Percentiles rank a stretch among this genome's conserved stretches.
Evolutionary conservation across 2,113 vertebrate genomes (phyloP).

Genomic region (Eonycteris spelaea): DNA sequence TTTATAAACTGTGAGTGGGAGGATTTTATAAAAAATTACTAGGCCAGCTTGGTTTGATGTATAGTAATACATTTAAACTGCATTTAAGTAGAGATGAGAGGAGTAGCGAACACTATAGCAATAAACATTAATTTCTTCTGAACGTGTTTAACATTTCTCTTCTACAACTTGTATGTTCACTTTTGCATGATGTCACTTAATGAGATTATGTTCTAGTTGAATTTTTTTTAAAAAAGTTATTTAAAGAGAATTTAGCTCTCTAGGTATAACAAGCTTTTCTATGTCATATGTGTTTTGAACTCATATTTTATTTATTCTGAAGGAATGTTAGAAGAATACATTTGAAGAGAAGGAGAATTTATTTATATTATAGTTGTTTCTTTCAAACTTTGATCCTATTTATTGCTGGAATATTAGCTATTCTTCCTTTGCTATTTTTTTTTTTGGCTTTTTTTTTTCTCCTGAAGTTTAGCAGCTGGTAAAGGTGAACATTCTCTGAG

Average conservation of each 20-base stretch:
- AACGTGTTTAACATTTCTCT: constrained; percentile 75
- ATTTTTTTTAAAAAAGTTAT: constrained; percentile 63
- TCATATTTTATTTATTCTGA: constrained; percentile 45
- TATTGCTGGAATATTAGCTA: constrained; percentile 57
- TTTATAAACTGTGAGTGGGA: constrained; percentile 52
- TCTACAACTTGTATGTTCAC: constrained; percentile 72
- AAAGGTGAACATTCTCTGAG: background rate
- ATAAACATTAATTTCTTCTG: constrained; percentile 81
- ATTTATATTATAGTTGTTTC: constrained; percentile 41
- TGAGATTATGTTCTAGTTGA: constrained; percentile 78
- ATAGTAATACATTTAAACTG: constrained; percentile 83
- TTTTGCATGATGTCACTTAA: constrained; percentile 75
- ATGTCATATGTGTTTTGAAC: constrained; percentile 30
- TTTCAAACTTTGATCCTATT: constrained; percentile 66
- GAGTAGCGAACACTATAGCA: constrained; percentile 71
- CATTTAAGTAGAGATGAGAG: constrained; percentile 80
- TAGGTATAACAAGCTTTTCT: constrained; percentile 32
- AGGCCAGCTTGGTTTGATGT: constrained; percentile 75
- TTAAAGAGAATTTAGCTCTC: constrained; percentile 63
- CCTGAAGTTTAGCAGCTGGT: constrained; percentile 41
- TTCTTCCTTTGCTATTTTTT: constrained; percentile 64
- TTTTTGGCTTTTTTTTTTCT: constrained; percentile 33
- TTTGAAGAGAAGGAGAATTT: background rate
- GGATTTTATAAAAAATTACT: constrained; percentile 77
- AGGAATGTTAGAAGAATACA: constrained; percentile 39